Base-by-base conservation (phyloP, 2,797 vertebrate genomes). In the Acestrorhynchus altus region DNA sequence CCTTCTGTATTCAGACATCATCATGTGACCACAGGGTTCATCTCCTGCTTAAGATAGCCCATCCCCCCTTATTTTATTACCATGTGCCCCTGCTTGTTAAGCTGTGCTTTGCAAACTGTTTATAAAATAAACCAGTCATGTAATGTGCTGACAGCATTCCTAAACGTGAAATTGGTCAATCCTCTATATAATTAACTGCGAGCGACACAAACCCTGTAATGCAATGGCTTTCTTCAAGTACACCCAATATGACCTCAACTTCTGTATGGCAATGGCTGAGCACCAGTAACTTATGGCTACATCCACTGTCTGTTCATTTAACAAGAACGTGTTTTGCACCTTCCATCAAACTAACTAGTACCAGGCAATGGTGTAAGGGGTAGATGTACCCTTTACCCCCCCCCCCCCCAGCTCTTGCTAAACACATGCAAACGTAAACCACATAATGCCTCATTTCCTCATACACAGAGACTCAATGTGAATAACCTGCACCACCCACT, bases 391-490 rank as follows among this genome's bases (percentile, higher is more conserved):
- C n/a, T 60, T 18, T 24, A 7, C 63, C 52, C 61, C 40, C 10
- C 60, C 66, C 22, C 77, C 77, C 78, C 59, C 72, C 47, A 40
- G 39, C 22, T 24, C 77, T 68, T 18, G 16, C 71, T 42, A 42
- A 72, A 59, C 46, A 70, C 39, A 79, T 56, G 56, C 71, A 79
- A 76, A 69, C 78, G 24, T 61, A 71, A 63, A 47, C 65, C 64
- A 51, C 67, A 69, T 69, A 51, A 75, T 63, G 57, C 80, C 77
- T 68, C 6, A 24, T 60, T 72, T 81, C 76, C 77, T 70, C 57
- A 68, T 51, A 83, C 64, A 20, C 56, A 84, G 65, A 87, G 82
- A 8, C 26, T 61, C 66, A 79, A 81, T 72, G 26, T 49, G 40
- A 40, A 51, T 16, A 64, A 64, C 22, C 31, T 74, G 8, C 46